Evolutionary conservation across 2,113 vertebrate genomes (phyloP).

Genomic region (Phaethon lepturus): DNA sequence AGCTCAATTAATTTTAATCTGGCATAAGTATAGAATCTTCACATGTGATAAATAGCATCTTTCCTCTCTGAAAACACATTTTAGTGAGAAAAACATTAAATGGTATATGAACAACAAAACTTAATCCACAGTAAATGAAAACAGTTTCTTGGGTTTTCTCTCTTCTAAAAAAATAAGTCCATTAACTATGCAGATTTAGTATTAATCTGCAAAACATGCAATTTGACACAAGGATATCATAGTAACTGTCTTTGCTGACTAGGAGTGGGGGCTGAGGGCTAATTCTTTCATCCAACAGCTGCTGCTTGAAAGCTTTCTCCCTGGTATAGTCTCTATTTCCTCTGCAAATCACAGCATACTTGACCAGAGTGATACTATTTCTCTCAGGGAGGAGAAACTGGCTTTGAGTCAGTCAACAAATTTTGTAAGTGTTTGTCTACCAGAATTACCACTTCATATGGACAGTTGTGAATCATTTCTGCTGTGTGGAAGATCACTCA

Average conservation of each 20-base stretch:
- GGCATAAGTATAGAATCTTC: not conserved
- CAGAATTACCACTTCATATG: not conserved
- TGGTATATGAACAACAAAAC: not conserved
- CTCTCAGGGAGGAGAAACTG: not conserved
- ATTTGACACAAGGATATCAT: not conserved
- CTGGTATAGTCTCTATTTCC: not conserved
- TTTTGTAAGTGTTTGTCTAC: not conserved
- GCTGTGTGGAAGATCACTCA: not conserved
- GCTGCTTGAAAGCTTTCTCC: not conserved
- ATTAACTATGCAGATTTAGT: not conserved
- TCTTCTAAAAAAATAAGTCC: slow-evolving; percentile 26
- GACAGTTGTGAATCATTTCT: not conserved
- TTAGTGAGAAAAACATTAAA: not conserved
- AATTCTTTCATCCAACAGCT: not conserved
- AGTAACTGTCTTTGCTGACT: not conserved
- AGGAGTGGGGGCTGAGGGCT: accelerated
- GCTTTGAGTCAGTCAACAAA: not conserved
- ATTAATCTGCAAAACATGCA: not conserved
- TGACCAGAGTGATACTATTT: not conserved
- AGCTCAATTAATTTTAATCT: slow-evolving; percentile 63
- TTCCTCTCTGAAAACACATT: not conserved
- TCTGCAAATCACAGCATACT: not conserved
- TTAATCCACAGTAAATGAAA: slow-evolving; percentile 40
- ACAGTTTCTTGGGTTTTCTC: slow-evolving; percentile 18
- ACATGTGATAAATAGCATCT: not conserved